A percentile compares a stretch with the other conserved stretches of the same genome.
These are phyloP conservation scores for Rhopalosiphum padi DNA, from an alignment of 1,140 invertebrate genomes.

Conservation along the genomic window DNA sequence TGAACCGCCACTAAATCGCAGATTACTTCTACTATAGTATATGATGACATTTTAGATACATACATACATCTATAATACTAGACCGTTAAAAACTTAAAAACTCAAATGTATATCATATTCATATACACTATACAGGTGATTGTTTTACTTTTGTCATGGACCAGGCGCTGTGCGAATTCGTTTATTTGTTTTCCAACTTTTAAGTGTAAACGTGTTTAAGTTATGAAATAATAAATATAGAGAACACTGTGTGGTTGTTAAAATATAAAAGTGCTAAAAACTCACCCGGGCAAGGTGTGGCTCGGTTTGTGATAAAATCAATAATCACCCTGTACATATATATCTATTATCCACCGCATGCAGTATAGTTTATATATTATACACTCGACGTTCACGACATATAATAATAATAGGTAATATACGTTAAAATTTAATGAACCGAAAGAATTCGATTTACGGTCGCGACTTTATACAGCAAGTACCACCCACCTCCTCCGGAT, in stretches of 20 bases:
- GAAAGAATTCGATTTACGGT: conserved; percentile 45
- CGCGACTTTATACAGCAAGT: neutral
- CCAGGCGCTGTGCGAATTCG: neutral
- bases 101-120: neutral
- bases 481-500: neutral
- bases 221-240: neutral
- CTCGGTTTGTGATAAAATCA: conserved; percentile 4
- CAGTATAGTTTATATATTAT: neutral
- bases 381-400: neutral
- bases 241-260: neutral
- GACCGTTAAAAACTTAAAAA: neutral
- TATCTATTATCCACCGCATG: neutral
- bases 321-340: conserved; percentile 1
- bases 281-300: neutral
- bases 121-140: neutral
- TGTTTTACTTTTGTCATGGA: neutral
- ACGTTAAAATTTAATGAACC: conserved; percentile 31
- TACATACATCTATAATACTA: neutral
- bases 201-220: neutral
- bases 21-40: neutral
- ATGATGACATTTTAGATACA: too few relatives aligned
- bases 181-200: neutral
- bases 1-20: too few relatives aligned
- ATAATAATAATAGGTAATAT: conserved; percentile 8
- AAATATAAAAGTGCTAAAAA: conserved; percentile 18